Conservation (phyloP, 2,888 invertebrate species). For the Drosophila mulleri region DNA sequence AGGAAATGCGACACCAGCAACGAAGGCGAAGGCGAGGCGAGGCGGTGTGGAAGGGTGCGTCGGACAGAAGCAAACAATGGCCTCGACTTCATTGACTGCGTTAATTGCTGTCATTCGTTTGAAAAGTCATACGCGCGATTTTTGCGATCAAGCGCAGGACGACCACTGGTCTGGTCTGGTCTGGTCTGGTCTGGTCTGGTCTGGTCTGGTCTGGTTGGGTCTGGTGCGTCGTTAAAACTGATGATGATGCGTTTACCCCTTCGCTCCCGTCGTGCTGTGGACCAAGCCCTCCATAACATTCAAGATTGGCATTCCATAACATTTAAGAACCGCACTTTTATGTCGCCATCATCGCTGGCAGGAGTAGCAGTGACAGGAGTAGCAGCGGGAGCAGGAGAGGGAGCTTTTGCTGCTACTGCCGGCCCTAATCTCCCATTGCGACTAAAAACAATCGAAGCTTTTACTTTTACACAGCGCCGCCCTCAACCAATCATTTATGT, state of each 20-base stretch:
- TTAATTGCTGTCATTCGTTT: slow-evolving; percentile 81
- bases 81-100: slow-evolving; percentile 73
- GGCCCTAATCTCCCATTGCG: slow-evolving; percentile 53
- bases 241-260: slow-evolving; percentile 74
- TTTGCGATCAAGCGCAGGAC: slow-evolving; percentile 38
- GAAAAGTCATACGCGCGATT: slow-evolving; percentile 73
- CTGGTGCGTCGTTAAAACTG: slow-evolving; percentile 68
- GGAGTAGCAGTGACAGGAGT: slow-evolving; percentile 7
- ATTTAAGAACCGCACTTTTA: slow-evolving; percentile 55
- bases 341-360: slow-evolving; percentile 44
- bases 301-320: slow-evolving; percentile 46
- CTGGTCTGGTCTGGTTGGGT: slow-evolving; percentile 19
- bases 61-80: slow-evolving; percentile 64
- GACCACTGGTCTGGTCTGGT: slow-evolving; percentile 28
- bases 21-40: slow-evolving; percentile 12
- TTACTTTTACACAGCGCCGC: slow-evolving; percentile 40
- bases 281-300: slow-evolving; percentile 47
- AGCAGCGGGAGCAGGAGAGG: neutral
- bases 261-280: slow-evolving; percentile 48
- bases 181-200: slow-evolving; percentile 8
- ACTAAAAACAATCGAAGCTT: slow-evolving; percentile 54
- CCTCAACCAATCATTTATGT: slow-evolving; percentile 51
- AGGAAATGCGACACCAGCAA: slow-evolving; percentile 22
- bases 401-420: slow-evolving; percentile 20
- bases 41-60: slow-evolving; percentile 10